Percentiles rank a stretch among this genome's conserved stretches.
Conservation (phyloP, 2,888 invertebrate genomes). For the Noctua janthe region DNA sequence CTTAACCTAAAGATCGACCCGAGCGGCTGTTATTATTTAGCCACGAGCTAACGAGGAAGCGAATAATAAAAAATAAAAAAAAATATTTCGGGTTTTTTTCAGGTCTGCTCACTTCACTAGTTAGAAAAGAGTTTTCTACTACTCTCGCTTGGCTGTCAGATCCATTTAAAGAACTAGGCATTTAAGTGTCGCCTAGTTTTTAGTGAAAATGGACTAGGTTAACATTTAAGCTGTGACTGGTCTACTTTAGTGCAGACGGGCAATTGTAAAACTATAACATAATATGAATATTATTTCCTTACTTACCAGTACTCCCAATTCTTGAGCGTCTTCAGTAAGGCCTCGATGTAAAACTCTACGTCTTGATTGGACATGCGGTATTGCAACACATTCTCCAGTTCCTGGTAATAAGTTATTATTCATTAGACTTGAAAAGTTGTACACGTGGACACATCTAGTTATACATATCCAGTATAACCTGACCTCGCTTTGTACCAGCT, state of each 20-base stretch:
- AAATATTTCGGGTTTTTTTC: too few species aligned
- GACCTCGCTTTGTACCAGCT: too few species aligned
- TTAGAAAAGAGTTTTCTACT: neutral
- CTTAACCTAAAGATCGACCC: too few species aligned
- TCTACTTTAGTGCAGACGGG: neutral
- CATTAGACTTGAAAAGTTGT: neutral
- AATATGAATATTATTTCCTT: too few species aligned
- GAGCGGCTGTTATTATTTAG: too few species aligned
- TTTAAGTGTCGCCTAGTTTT: neutral
- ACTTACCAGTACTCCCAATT: constrained; percentile 86
- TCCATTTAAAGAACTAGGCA: neutral
- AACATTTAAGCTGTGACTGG: neutral
- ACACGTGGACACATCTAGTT: too few species aligned
- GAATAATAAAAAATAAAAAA: too few species aligned
- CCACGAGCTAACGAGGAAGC: too few species aligned
- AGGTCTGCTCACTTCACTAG: neutral
- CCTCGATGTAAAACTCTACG: constrained; percentile 70
- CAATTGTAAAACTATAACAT: neutral
- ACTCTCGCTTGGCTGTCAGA: neutral
- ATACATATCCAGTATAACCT: too few species aligned
- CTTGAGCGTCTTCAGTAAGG: constrained; percentile 73
- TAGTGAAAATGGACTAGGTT: neutral
- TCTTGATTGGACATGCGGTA: constrained; percentile 74
- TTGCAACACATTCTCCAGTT: constrained; percentile 73
- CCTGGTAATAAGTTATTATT: constrained; percentile 70